These are phyloP conservation scores for Ephydatia muelleri DNA, from an alignment of 37 sponge, comb jelly and placozoan genomes.

Conservation along the genomic window DNA sequence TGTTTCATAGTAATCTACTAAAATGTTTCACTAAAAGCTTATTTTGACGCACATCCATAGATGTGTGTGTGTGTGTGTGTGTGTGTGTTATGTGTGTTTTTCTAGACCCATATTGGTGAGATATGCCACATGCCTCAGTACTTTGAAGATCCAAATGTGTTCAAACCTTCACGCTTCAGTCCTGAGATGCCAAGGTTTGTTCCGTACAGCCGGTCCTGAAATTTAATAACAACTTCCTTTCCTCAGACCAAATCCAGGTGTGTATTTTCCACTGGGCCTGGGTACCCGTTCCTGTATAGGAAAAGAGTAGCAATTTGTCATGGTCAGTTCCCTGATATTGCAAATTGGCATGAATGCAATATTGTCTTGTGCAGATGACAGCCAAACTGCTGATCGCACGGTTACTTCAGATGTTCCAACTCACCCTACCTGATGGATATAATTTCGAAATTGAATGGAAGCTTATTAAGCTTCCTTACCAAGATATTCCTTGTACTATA, in stretches of 20 bases:
- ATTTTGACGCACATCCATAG: no score
- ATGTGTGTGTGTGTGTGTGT: no score
- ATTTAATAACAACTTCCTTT: neutral
- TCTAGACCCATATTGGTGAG: neutral
- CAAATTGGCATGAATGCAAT: neutral
- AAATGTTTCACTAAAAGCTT: no score
- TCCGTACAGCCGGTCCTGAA: neutral
- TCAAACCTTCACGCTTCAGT: conserved; percentile 2
- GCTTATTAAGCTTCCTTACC: neutral
- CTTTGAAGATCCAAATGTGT: neutral
- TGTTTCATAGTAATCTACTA: no score
- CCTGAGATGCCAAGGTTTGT: neutral
- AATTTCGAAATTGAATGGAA: neutral
- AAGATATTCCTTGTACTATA: conserved; percentile 13
- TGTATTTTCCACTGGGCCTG: conserved; percentile 14
- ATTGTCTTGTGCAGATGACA: neutral
- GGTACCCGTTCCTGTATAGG: conserved; percentile 29
- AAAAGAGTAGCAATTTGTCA: conserved; percentile 1
- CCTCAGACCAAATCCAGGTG: conserved; percentile 27
- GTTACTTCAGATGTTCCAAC: conserved; percentile 12
- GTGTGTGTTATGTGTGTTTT: neutral
- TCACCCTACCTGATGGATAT: conserved; percentile 18
- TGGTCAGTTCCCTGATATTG: neutral
- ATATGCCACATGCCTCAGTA: neutral
- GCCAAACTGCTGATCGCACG: conserved; percentile 15